phyloP scores from a whole-genome alignment of 2,113 vertebrate species.

The sheep (Ovis aries) region ARS-UI_Ramb_v3.0 NC_056070.1:26341501-26342000 shows the following conservation, averaged over 20 bases:
- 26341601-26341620: not conserved
- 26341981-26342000: slow-evolving; percentile 75
- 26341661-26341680: not conserved
- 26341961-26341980: slow-evolving; percentile 74
- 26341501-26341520: not conserved
- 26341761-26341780: not conserved
- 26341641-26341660: not conserved
- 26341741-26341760: not conserved
- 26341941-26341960: slow-evolving; percentile 77
- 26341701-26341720: not conserved
- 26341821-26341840: slow-evolving; percentile 42
- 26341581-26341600: not conserved
- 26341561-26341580: not conserved
- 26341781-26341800: slow-evolving; percentile 29
- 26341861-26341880: slow-evolving; percentile 61
- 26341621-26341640: not conserved
- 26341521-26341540: not conserved
- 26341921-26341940: slow-evolving; percentile 69
- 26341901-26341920: slow-evolving; percentile 79
- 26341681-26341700: not conserved
- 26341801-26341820: slow-evolving; percentile 45
- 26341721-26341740: not conserved
- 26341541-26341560: not conserved
- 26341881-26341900: slow-evolving; percentile 65
- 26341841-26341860: slow-evolving; percentile 64